phyloP scores from a whole-genome alignment of 2,888 invertebrate species.

The Drosophila basisetae region DNA sequence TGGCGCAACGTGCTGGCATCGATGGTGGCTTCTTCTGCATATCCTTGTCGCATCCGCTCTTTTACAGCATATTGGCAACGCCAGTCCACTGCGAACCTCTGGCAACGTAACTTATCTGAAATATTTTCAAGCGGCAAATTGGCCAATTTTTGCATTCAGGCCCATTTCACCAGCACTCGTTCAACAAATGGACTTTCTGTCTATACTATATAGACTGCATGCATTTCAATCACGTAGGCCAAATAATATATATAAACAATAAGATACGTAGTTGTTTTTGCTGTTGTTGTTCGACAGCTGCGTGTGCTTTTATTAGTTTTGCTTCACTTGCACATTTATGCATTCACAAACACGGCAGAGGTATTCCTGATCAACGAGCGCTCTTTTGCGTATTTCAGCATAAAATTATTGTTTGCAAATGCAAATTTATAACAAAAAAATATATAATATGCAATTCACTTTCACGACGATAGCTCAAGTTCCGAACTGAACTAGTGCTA shows the following conservation, averaged over 20 bases:
- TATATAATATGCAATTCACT: slow-evolving; percentile 50
- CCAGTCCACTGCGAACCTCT: slow-evolving; percentile 56
- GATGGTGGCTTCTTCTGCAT: slow-evolving; percentile 50
- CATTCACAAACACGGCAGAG: slow-evolving; percentile 4
- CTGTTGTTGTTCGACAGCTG: slow-evolving; percentile 44
- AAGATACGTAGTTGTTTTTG: slow-evolving; percentile 40
- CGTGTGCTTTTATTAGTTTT: slow-evolving; percentile 9
- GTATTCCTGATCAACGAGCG: not conserved
- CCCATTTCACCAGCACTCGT: slow-evolving; percentile 49
- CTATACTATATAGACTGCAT: slow-evolving; percentile 30
- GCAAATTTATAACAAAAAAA: slow-evolving; percentile 37
- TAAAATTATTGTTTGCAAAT: slow-evolving; percentile 30
- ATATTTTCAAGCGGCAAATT: slow-evolving; percentile 37
- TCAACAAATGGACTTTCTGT: slow-evolving; percentile 36
- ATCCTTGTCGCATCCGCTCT: slow-evolving; percentile 73
- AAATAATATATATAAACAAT: slow-evolving; percentile 48
- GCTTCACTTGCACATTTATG: slow-evolving; percentile 10
- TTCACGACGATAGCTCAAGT: slow-evolving; percentile 35
- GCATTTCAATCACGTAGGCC: slow-evolving; percentile 78
- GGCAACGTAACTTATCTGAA: slow-evolving; percentile 32
- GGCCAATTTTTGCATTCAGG: slow-evolving; percentile 39
- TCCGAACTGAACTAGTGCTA: slow-evolving; percentile 38
- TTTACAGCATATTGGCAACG: slow-evolving; percentile 49
- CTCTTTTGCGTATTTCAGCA: slow-evolving; percentile 5
- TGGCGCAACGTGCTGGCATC: slow-evolving; percentile 70